phyloP scores from a whole-genome alignment of 2,797 vertebrate genomes.

The Myripristis murdjan region DNA sequence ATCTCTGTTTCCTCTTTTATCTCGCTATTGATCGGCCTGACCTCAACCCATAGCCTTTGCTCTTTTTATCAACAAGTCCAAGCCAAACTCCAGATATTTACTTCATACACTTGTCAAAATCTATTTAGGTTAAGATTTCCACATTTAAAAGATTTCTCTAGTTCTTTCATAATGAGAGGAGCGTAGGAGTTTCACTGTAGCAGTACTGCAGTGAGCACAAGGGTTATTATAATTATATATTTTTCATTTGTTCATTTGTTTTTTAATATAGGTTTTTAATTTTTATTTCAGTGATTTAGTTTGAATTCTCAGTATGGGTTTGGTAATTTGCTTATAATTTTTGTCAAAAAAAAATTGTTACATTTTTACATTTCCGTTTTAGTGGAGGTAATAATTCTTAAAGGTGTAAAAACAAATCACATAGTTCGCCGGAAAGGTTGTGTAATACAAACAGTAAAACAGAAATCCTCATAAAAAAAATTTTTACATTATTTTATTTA shows the following conservation, averaged over 20 bases:
- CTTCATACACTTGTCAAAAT: slow-evolving; percentile 7
- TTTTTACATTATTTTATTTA: too few relatives aligned
- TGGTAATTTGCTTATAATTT: too few relatives aligned
- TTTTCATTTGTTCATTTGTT: too few relatives aligned
- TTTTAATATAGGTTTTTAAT: too few relatives aligned
- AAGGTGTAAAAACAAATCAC: too few relatives aligned
- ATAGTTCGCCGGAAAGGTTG: too few relatives aligned
- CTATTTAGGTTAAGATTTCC: slow-evolving; percentile 6
- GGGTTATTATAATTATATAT: too few relatives aligned
- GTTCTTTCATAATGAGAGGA: neutral
- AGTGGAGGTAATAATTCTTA: too few relatives aligned
- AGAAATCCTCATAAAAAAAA: too few relatives aligned
- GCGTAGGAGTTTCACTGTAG: neutral
- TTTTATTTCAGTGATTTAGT: neutral
- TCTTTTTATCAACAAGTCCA: slow-evolving; percentile 25
- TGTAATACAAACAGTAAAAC: too few relatives aligned
- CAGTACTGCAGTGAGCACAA: neutral
- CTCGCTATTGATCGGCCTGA: slow-evolving; percentile 60
- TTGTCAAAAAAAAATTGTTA: neutral
- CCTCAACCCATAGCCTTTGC: slow-evolving; percentile 29
- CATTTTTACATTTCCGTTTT: neutral
- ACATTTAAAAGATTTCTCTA: neutral
- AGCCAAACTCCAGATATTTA: slow-evolving; percentile 6
- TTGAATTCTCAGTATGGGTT: too few relatives aligned
- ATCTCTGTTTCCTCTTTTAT: slow-evolving; percentile 57